These are phyloP conservation scores for Anthopleura sola DNA, from an alignment of 64 coral and sea anemone species.

Conservation along the genomic window DNA sequence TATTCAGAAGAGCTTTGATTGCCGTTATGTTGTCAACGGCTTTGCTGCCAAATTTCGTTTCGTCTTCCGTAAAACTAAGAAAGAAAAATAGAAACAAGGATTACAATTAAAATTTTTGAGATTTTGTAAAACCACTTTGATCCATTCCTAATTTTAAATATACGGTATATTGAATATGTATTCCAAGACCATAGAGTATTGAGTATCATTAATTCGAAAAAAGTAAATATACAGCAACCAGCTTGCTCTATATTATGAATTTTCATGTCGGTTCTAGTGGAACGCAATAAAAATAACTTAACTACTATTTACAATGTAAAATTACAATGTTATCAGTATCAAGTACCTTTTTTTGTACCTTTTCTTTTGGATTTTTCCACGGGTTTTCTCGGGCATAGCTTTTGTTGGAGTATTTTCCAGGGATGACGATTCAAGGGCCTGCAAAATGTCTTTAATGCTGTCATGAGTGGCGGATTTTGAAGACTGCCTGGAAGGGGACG, in stretches of 20 bases:
- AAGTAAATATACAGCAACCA: no score
- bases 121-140: not conserved
- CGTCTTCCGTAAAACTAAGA: not conserved
- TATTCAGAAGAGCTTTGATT: not conserved
- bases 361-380: not conserved
- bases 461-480: not conserved
- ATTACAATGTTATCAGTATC: not conserved
- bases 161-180: not conserved
- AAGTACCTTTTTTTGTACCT: no score
- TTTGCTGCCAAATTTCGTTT: not conserved
- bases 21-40: not conserved
- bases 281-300: not conserved
- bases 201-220: no score
- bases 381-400: not conserved
- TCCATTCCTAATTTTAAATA: not conserved
- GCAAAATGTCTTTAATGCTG: not conserved
- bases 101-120: not conserved
- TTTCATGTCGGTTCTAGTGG: not conserved
- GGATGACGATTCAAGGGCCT: not conserved
- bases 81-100: not conserved
- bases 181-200: not conserved
- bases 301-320: not conserved
- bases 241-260: no score
- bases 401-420: conserved; percentile 23
- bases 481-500: not conserved